A percentile compares a stretch with the other conserved stretches of the same genome.
These are phyloP conservation scores for Torymus aiolomorphi DNA, from an alignment of 2,888 invertebrate species.

Conservation along the genomic window DNA sequence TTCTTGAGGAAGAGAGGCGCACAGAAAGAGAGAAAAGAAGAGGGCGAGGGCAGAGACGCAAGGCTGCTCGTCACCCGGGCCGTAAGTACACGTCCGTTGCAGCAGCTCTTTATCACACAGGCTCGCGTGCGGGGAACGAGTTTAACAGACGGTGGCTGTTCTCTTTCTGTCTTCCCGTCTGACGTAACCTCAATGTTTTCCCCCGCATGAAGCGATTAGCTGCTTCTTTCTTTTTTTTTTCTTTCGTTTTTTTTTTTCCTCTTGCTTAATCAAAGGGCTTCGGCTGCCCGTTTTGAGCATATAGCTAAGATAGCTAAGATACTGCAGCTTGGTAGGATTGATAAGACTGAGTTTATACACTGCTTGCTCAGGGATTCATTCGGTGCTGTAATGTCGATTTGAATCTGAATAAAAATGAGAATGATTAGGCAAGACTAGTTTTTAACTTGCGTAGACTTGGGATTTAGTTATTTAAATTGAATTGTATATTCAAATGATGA, in stretches of 20 bases:
- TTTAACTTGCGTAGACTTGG: neutral
- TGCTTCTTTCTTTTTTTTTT: neutral
- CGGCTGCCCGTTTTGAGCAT: too few species aligned
- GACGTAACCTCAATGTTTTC: slow-evolving; percentile 16
- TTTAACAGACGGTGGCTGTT: neutral
- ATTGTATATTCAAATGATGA: too few species aligned
- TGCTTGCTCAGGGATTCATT: neutral
- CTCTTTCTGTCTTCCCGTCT: neutral
- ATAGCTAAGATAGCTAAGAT: too few species aligned
- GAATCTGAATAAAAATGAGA: too few species aligned
- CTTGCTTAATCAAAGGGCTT: neutral
- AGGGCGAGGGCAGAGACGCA: too few species aligned
- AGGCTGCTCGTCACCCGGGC: neutral
- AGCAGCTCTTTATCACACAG: slow-evolving; percentile 28
- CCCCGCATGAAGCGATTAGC: slow-evolving; percentile 1
- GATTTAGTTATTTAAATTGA: neutral
- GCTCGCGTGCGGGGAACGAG: too few species aligned
- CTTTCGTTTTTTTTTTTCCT: neutral
- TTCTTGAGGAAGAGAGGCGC: too few species aligned
- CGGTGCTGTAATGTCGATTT: too few species aligned
- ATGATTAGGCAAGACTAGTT: too few species aligned
- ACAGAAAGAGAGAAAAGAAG: neutral
- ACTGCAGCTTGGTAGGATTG: too few species aligned
- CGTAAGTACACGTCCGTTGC: slow-evolving; percentile 27
- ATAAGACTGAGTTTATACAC: neutral